Conservation (phyloP, 2,888 invertebrate genomes). For the Tiliacea aurago region DNA sequence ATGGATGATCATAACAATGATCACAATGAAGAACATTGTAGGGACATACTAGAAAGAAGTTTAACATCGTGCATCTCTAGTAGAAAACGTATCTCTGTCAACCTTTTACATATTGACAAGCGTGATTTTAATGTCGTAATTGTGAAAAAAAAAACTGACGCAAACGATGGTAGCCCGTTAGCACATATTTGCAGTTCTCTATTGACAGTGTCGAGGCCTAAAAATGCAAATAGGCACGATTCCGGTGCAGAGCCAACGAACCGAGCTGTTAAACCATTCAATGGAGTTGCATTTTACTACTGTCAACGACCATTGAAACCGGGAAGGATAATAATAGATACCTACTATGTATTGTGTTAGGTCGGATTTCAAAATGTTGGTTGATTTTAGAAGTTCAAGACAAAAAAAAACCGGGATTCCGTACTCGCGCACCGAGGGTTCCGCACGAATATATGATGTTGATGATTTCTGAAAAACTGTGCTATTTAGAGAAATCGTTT, state of each 20-base stretch:
- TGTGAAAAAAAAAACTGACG: conserved; percentile 4
- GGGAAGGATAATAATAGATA: background rate
- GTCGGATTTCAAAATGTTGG: background rate
- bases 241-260: conserved; percentile 62
- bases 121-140: background rate
- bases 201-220: conserved; percentile 57
- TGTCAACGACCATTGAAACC: conserved; percentile 37
- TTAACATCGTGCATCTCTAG: too few species aligned
- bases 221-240: conserved; percentile 63
- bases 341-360: conserved; percentile 18
- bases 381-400: background rate
- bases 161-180: conserved; percentile 27
- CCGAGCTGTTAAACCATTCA: conserved; percentile 51
- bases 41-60: background rate
- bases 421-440: too few species aligned
- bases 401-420: too few species aligned
- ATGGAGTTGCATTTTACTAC: conserved; percentile 45
- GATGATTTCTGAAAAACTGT: too few species aligned
- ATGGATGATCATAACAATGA: background rate
- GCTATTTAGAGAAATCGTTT: too few species aligned
- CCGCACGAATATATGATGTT: too few species aligned
- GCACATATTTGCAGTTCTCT: conserved; percentile 50
- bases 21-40: background rate
- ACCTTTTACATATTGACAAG: background rate
- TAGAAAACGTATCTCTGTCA: background rate